Base-by-base conservation (phyloP, 2,888 invertebrate genomes). In the Melieria picta region DNA sequence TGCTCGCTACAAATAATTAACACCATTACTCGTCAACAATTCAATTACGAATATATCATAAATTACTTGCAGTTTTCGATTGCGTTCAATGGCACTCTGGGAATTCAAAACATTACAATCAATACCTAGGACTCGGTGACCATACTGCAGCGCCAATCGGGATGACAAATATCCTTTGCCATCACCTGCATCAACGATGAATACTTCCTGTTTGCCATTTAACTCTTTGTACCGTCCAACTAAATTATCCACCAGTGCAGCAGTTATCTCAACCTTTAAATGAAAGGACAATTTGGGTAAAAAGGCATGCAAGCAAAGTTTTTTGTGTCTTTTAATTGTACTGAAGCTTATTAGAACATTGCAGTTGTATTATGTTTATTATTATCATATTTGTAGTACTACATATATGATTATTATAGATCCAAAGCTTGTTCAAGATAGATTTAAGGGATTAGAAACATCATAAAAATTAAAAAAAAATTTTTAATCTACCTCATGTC, bases 131-230 rank as follows among this genome's bases (percentile, higher is more conserved):
- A 96, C 93, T 55, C 91, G 91, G 70, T 94, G 87, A 1, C 81
- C 79, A 84, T 94, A 91, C 73, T 92, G 90, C 5, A 94, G 88
- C 0, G 93, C 90, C 63, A 97, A 83, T 10, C 93, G 90, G 0
- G 93, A 91, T 57, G 94, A 93, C 52, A 97, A 87, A 84, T 96
- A 94, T 0, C 96, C 97, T 82, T 94, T 93, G 0, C 97, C 97
- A 80, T 96, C 96, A 0, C 97, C 97, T 57, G 95, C 91, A 83
- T 97, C 97, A 13, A 97, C 89, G 56, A 94, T 88, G 84, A 90
- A 89, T 5, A 78, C 3, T 7, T 69, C 62, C 0, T 69, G 43
- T 0, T 58, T 13, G 4, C 42, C 2, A 7, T 72, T 66, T 4
- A 69, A n/a, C 46, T 60, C 30, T 5, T 46, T 45, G 5, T 65